These are phyloP conservation scores for Epizoanthus rinbou DNA, from an alignment of 92 coral and sea anemone genomes.

Conservation along the genomic window DNA sequence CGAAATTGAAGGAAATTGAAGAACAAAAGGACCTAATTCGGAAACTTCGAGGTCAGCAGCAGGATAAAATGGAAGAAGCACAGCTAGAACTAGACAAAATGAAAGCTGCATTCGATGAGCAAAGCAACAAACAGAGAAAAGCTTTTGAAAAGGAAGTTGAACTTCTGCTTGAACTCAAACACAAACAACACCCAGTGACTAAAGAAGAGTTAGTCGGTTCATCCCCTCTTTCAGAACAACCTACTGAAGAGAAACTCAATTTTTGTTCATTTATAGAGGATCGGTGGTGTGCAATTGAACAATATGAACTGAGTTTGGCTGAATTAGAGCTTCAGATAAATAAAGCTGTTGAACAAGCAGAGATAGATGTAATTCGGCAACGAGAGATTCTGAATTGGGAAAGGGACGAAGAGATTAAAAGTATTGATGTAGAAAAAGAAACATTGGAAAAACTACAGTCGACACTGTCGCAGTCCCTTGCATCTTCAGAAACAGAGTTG, in stretches of 20 bases:
- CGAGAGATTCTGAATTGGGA: slow-evolving; percentile 65
- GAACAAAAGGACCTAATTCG: slow-evolving; percentile 77
- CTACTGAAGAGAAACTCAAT: slow-evolving; percentile 59
- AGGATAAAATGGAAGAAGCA: slow-evolving; percentile 58
- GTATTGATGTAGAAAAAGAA: slow-evolving; percentile 33
- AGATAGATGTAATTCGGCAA: slow-evolving; percentile 60
- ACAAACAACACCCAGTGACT: slow-evolving; percentile 10
- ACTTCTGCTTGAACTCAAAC: slow-evolving; percentile 61
- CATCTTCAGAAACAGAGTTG: slow-evolving; percentile 51
- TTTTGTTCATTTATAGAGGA: slow-evolving; percentile 70
- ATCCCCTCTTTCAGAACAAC: slow-evolving; percentile 40
- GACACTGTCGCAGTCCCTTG: slow-evolving; percentile 49
- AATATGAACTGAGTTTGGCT: slow-evolving; percentile 82
- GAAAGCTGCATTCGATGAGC: slow-evolving; percentile 60
- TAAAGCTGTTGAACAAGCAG: slow-evolving; percentile 68
- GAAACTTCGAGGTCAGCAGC: slow-evolving; percentile 73
- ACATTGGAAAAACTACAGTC: slow-evolving; percentile 49
- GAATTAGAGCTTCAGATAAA: slow-evolving; percentile 84
- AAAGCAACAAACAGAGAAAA: slow-evolving; percentile 57
- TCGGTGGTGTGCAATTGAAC: slow-evolving; percentile 83
- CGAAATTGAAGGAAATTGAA: slow-evolving; percentile 85
- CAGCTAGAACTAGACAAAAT: slow-evolving; percentile 68
- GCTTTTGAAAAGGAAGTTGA: slow-evolving; percentile 70
- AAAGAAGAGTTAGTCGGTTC: slow-evolving; percentile 6
- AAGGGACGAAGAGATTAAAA: slow-evolving; percentile 73